Evolutionary conservation across 1,140 invertebrate genomes (phyloP), one percentile per base, ranked within the genome.

Genomic region (Parasteatoda tepidariorum): DNA sequence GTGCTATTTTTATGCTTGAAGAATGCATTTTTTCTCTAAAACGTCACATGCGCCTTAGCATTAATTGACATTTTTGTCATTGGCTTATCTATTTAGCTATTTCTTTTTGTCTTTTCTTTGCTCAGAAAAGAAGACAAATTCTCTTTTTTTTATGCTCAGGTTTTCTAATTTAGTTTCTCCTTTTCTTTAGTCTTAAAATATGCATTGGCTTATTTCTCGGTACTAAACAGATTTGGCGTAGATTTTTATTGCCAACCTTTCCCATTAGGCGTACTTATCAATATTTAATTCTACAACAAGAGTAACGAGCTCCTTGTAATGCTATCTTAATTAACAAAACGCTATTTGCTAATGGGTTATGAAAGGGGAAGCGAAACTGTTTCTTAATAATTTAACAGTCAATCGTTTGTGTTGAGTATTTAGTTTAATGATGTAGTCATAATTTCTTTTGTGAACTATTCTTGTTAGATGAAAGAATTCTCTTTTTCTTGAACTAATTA

Each of bases 161-260:
- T 48, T 48, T 48, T 48, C 9, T 48, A 18, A 48, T 18, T 48
- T 0, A 9, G 38, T 48, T 4, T 48, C 18, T 48, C 18, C 38
- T 48, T 18, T 9, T 48, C 4, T 18, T 18, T 13, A 48, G 38
- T 48, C 38, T 48, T 75, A 59, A 75, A 75, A 75, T 75, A 75
- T 75, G 61, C 55, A 75, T 75, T 75, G 28, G 55, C 38, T 59
- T 59, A 33, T 38, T 57, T 57, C 57, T 41, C 24, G 55, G 57
- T 57, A 57, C 30, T 75, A 38, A 75, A 75, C 18, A 34, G 59
- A 75, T 75, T 75, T 34, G 31, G 18, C n/a, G 3, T 22, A n/a
- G 15, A 41, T 57, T 74, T 74, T 57, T 11, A 57, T 62, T 34
- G 24, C 68, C 3, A 18, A 6, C 2, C 61, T 5, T n/a, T 31